Evolutionary conservation across 2,888 invertebrate species (phyloP), one percentile per base, ranked within the genome.

Genomic region (Rhagonycha lutea): DNA sequence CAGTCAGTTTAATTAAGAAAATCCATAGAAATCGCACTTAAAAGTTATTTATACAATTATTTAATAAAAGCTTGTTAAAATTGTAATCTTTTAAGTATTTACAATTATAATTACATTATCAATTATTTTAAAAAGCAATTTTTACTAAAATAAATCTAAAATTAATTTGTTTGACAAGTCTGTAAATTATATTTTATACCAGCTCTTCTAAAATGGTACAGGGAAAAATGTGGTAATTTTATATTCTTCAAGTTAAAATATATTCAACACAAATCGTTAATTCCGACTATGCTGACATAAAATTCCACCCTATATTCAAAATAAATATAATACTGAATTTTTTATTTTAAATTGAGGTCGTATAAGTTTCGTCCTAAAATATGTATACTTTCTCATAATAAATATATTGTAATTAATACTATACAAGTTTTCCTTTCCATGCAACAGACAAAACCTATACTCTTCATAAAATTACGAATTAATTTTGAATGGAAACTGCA

Each of bases 1-100:
- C 85, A 83, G 79, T 83, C 81, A 83, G 80, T 84, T 84, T 84
- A 83, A 78, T 69, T 80, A 78, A 83, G 82, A 85, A 83, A 85
- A 81, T 81, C 82, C 81, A 83, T 84, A 84, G 83, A 84, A 84
- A 85, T 85, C 82, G 28, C 47, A 47, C 80, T 81, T 81, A 82
- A 83, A 80, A 78, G 74, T 73, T 76, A 76, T 76, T 76, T 76
- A 73, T 76, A 73, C 76, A 76, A 68, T 80, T 80, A 81, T 81
- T 77, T 81, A 82, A 81, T 81, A 76, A 79, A 79, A 78, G 81
- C 80, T 78, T 81, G 81, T 80, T 82, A 81, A 77, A 79, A 82
- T 78, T 67, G 75, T 71, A 79, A 80, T 79, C 79, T 72, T 72
- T 71, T 75, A 77, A 77, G 75, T 82, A 83, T 83, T 73, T 82